A percentile compares a stretch with the other conserved stretches of the same genome.
Conservation (phyloP, 2,888 invertebrate genomes). For the Zhengitettix transpicula region DNA sequence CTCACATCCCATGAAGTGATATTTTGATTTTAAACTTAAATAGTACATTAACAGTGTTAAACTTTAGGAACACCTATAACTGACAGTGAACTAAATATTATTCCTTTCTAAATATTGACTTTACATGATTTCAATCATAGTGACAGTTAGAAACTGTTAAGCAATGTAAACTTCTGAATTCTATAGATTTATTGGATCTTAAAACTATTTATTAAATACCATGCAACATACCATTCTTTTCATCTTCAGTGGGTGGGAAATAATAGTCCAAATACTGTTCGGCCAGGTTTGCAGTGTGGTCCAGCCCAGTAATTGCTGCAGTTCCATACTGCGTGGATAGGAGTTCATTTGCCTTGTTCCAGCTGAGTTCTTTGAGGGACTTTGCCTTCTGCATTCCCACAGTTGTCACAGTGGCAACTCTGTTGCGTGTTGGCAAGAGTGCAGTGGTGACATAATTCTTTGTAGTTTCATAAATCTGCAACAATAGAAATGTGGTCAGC, state of each 20-base stretch:
- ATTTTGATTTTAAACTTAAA: no score
- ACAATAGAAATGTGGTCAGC: background rate
- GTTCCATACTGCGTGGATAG: slow-evolving; percentile 51
- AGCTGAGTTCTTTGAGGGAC: slow-evolving; percentile 47
- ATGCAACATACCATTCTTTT: background rate
- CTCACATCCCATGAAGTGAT: no score
- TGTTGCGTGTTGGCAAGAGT: slow-evolving; percentile 19
- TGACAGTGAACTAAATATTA: no score
- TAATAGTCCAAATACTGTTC: slow-evolving; percentile 60
- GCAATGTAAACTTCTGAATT: no score
- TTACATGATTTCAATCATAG: no score
- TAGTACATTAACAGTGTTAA: no score
- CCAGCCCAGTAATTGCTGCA: slow-evolving; percentile 47
- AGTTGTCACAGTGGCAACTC: slow-evolving; percentile 32
- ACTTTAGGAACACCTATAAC: no score
- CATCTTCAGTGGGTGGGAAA: slow-evolving; percentile 36
- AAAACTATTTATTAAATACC: no score
- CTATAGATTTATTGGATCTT: no score
- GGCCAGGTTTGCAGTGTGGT: slow-evolving; percentile 47
- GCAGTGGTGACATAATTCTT: slow-evolving; percentile 24
- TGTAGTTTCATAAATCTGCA: slow-evolving; percentile 23
- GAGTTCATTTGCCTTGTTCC: slow-evolving; percentile 54
- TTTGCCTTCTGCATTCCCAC: slow-evolving; percentile 40
- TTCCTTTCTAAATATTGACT: no score
- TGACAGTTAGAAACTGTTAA: no score